A percentile compares a stretch with the other conserved stretches of the same genome.
These are phyloP conservation scores for Dendrophyllia cribrosa DNA, from an alignment of 64 coral and sea anemone genomes.

Conservation along the genomic window DNA sequence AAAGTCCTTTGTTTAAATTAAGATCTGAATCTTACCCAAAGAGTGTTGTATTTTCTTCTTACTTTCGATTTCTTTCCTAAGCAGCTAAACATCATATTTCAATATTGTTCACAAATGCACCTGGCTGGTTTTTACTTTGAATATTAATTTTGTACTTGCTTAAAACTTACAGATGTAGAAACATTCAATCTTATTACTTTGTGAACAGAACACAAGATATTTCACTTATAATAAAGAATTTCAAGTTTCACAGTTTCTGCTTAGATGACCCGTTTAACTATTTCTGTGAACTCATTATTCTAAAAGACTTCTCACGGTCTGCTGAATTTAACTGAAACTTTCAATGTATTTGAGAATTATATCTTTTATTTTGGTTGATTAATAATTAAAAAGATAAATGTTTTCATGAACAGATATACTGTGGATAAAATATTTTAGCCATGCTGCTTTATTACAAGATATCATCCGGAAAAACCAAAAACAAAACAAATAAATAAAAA, in stretches of 20 bases:
- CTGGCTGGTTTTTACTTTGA: no score
- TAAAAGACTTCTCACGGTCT: not conserved
- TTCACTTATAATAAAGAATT: not conserved
- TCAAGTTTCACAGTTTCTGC: no score
- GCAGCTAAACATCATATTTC: constrained; percentile 55
- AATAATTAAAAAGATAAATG: constrained; percentile 23
- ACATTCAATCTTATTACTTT: no score
- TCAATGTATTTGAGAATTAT: not conserved
- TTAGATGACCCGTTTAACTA: not conserved
- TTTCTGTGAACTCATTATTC: not conserved
- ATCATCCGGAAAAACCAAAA: not conserved
- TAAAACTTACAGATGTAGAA: no score
- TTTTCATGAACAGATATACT: not conserved
- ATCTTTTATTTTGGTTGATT: not conserved
- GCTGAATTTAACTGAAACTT: not conserved
- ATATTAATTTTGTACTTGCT: no score
- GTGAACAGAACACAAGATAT: no score
- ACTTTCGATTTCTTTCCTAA: constrained; percentile 61
- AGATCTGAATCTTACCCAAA: constrained; percentile 25
- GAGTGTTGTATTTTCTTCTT: constrained; percentile 54
- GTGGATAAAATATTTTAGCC: not conserved
- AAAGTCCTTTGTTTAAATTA: no score
- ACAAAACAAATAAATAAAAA: not conserved
- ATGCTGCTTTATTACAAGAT: no score
- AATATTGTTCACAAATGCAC: not conserved